Evolutionary conservation across 2,797 vertebrate genomes (phyloP).

Genomic region (Bovichtus diacanthus): DNA sequence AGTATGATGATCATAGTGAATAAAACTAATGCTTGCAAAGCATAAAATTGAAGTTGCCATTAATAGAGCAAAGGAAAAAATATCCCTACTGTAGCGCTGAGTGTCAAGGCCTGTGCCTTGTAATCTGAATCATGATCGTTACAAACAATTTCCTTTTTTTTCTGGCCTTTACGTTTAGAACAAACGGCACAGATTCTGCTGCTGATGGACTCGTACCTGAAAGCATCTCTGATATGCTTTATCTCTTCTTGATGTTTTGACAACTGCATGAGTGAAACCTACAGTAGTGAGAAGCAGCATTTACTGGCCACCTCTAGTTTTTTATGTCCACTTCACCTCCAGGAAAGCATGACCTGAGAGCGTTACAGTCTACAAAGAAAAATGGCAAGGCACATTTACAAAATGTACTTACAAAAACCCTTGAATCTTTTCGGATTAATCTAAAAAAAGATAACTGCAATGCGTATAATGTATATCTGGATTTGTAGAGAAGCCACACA

Average conservation of each 20-base stretch:
- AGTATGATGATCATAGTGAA: neutral
- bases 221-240: neutral
- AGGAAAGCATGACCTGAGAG: neutral
- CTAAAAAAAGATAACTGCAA: neutral
- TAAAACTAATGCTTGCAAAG: neutral
- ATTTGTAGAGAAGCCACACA: neutral
- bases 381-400: constrained; percentile 5
- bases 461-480: neutral
- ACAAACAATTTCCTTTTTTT: neutral
- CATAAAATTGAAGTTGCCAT: neutral
- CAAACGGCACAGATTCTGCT: neutral
- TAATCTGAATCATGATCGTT: neutral
- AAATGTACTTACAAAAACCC: too few species aligned
- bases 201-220: neutral
- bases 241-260: neutral
- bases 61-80: neutral
- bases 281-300: neutral
- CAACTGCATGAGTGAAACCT: neutral
- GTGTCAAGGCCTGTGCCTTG: neutral
- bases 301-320: neutral
- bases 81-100: too few species aligned
- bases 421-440: neutral
- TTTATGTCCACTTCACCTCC: neutral
- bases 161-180: neutral
- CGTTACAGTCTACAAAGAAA: neutral